phyloP scores from a whole-genome alignment of 2,888 invertebrate genomes.

The Lampropteryx suffumata region DNA sequence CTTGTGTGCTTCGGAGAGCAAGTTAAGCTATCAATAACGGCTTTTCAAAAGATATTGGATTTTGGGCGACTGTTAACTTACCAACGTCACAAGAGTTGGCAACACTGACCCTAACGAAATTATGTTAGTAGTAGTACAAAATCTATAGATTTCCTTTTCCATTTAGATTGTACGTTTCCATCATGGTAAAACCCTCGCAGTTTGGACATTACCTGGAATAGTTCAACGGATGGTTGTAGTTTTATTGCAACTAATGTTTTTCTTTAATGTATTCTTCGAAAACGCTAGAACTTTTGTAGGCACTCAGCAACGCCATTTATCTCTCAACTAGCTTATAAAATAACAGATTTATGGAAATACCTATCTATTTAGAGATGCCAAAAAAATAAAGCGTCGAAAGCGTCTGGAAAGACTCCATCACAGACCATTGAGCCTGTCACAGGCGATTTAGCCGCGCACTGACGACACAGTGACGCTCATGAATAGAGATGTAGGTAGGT shows the following conservation, averaged over 20 bases:
- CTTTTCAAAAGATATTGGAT: no score
- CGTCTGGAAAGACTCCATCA: slow-evolving; percentile 29
- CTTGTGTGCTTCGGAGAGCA: no score
- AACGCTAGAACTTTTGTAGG: neutral
- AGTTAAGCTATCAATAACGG: no score
- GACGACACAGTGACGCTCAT: slow-evolving; percentile 29
- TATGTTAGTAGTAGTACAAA: no score
- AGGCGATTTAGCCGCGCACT: slow-evolving; percentile 25
- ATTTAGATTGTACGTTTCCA: no score
- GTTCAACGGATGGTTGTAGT: no score
- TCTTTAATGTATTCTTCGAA: neutral
- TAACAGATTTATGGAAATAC: slow-evolving; percentile 13
- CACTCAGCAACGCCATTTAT: neutral
- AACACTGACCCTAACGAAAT: no score
- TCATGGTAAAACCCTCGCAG: no score
- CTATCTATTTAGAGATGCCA: slow-evolving; percentile 10
- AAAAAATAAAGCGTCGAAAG: slow-evolving; percentile 18
- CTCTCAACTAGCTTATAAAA: slow-evolving; percentile 8
- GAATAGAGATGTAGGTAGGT: slow-evolving; percentile 27
- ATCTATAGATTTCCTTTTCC: no score
- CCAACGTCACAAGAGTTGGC: no score
- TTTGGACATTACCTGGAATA: no score
- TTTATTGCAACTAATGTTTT: neutral
- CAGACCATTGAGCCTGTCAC: slow-evolving; percentile 35
- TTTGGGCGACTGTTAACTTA: no score